A percentile compares a stretch with the other conserved stretches of the same genome.
Evolutionary conservation across 1,140 invertebrate genomes (phyloP).

Genomic region (Neelides sp.): DNA sequence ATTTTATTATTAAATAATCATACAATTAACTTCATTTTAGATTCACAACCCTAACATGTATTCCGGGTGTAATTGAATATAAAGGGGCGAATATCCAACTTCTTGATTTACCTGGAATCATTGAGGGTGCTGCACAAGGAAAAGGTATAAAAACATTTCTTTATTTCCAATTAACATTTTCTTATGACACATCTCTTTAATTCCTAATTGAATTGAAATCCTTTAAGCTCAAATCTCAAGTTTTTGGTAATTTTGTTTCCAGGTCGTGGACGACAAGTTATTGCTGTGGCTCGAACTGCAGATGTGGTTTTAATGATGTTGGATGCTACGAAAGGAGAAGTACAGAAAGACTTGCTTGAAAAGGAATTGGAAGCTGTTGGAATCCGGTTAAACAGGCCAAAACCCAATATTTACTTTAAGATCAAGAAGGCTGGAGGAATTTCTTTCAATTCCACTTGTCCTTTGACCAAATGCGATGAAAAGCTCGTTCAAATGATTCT

Average conservation of each 20-base stretch:
- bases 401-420: conserved; percentile 98
- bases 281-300: conserved; percentile 90
- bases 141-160: conserved; percentile 78
- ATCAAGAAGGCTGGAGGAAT: conserved; percentile 94
- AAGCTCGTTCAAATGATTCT: conserved; percentile 97
- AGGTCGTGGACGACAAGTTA: conserved; percentile 51
- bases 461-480: conserved; percentile 85
- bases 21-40: too few species aligned
- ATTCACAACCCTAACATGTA: conserved; percentile 99
- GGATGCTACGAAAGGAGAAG: conserved; percentile 92
- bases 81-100: conserved; percentile 97
- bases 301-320: conserved; percentile 98
- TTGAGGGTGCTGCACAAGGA: conserved; percentile 91
- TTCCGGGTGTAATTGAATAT: conserved; percentile 96
- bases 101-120: conserved; percentile 90
- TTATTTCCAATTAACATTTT: too few species aligned
- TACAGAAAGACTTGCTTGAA: conserved; percentile 78
- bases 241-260: background rate
- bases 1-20: too few species aligned
- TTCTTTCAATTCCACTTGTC: conserved; percentile 93
- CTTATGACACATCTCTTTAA: too few species aligned
- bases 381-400: conserved; percentile 82
- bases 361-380: conserved; percentile 91
- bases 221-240: too few species aligned
- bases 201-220: too few species aligned